Conservation (phyloP, 1,140 invertebrate genomes). For the Homalodisca vitripennis region DNA sequence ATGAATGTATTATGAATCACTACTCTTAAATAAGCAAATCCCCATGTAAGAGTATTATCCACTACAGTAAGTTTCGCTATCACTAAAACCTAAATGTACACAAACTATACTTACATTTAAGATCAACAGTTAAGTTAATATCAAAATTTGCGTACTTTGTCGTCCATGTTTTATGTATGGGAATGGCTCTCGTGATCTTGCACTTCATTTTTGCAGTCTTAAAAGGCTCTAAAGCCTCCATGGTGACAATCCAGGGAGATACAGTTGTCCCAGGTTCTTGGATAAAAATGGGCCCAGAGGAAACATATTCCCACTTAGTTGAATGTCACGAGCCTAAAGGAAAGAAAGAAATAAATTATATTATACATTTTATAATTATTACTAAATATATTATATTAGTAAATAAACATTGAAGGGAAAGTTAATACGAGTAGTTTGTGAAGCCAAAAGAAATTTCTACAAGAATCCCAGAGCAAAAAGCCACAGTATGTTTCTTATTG, state of each 20-base stretch:
- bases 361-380: neutral
- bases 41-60: no score
- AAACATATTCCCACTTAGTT: slow-evolving; percentile 99
- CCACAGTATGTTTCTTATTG: no score
- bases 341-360: slow-evolving; percentile 32
- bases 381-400: neutral
- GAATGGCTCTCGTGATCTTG: slow-evolving; percentile 88
- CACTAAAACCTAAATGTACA: no score
- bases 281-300: slow-evolving; percentile 94
- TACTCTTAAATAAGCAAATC: no score
- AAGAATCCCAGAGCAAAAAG: no score
- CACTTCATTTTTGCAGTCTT: slow-evolving; percentile 68
- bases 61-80: no score
- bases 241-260: slow-evolving; percentile 96
- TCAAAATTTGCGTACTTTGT: slow-evolving; percentile 93
- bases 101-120: slow-evolving; percentile 86
- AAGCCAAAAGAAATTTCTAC: no score
- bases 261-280: slow-evolving; percentile 97
- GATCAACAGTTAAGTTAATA: slow-evolving; percentile 86
- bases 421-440: no score
- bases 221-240: slow-evolving; percentile 92
- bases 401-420: no score
- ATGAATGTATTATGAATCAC: no score
- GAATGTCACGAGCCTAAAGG: slow-evolving; percentile 87
- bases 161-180: slow-evolving; percentile 83